A percentile compares a stretch with the other conserved stretches of the same genome.
These are phyloP conservation scores for Parasteatoda tepidariorum DNA, from an alignment of 1,140 invertebrate genomes.

Conservation along the genomic window DNA sequence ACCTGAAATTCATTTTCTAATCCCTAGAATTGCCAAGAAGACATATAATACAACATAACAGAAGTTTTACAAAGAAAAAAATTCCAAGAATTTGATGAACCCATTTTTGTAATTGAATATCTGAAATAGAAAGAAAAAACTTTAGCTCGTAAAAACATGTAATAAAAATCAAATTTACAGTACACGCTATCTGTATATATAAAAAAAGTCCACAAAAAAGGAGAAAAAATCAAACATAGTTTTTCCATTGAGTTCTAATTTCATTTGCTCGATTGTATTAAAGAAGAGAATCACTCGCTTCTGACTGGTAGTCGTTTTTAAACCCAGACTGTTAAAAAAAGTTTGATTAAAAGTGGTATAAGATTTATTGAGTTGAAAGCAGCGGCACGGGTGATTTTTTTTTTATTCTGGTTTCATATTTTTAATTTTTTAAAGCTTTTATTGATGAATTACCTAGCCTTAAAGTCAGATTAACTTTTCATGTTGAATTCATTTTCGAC, in stretches of 20 bases:
- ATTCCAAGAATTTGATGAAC: slow-evolving; percentile 53
- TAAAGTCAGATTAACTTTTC: too few species aligned
- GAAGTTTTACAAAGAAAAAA: slow-evolving; percentile 3
- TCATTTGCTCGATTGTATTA: slow-evolving; percentile 53
- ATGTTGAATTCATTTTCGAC: too few species aligned
- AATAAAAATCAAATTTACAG: slow-evolving; percentile 61
- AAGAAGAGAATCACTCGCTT: slow-evolving; percentile 29
- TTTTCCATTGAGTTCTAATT: slow-evolving; percentile 55
- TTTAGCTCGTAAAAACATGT: slow-evolving; percentile 36
- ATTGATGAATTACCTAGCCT: too few species aligned
- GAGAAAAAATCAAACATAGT: slow-evolving; percentile 33
- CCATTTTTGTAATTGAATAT: slow-evolving; percentile 60
- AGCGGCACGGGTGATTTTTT: too few species aligned
- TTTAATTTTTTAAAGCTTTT: too few species aligned
- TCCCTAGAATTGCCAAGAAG: slow-evolving; percentile 9
- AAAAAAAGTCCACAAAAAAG: neutral
- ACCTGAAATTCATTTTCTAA: slow-evolving; percentile 50
- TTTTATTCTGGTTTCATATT: too few species aligned
- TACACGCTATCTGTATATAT: slow-evolving; percentile 39
- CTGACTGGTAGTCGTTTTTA: slow-evolving; percentile 13
- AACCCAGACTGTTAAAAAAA: slow-evolving; percentile 3
- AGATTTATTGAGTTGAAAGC: too few species aligned
- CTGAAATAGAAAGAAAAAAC: slow-evolving; percentile 42
- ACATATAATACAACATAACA: slow-evolving; percentile 17
- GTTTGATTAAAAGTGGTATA: neutral